Base-by-base conservation (phyloP, 2,113 vertebrate species). In the Indicator maculatus region DNA sequence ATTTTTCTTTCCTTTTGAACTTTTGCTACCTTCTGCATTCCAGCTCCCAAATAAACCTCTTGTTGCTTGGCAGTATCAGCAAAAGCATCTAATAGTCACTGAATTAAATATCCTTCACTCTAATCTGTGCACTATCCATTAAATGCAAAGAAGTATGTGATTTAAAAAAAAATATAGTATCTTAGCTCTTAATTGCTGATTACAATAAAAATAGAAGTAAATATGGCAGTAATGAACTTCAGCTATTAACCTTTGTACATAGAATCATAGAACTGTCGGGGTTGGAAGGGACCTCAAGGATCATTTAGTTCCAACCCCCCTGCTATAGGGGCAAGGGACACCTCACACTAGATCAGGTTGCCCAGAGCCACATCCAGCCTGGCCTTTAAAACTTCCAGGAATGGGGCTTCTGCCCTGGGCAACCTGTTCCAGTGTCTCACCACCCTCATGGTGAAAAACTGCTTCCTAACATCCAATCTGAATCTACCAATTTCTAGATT, bases 21-120 rank as follows among this genome's bases (percentile, higher is more conserved):
- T 96, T 97, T 97, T 96, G 41, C 74, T 95, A 78, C 52, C 38
- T 58, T 96, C 92, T 88, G 60, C 86, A 93, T 96, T 96, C 83
- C 85, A 92, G 91, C 71, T 97, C 71, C 69, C 59, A 94, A 80
- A 95, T 89, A 82, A 94, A 82, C 61, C 86, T 65, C 59, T 52
- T 69, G 79, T 90, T 96, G 77, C 88, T 75, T 24, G 20, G 93
- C 88, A 96, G 93, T 83, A 93, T 73, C 75, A 89, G 82, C 93
- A 86, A 36, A 59, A 85, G 58, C 55, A 83, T 82, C 81, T 56
- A 85, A 21, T 72, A 31, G 80, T 73, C 74, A 89, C 66, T 87
- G 89, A 95, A 95, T 82, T 71, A 76, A 82, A 96, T 28, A 65
- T 20, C 36, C 61, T 47, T 89, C 28, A 58, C 36, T 77, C 10